Evolutionary conservation across 2,113 vertebrate species (phyloP).

Genomic region (Galemys pyrenaicus): DNA sequence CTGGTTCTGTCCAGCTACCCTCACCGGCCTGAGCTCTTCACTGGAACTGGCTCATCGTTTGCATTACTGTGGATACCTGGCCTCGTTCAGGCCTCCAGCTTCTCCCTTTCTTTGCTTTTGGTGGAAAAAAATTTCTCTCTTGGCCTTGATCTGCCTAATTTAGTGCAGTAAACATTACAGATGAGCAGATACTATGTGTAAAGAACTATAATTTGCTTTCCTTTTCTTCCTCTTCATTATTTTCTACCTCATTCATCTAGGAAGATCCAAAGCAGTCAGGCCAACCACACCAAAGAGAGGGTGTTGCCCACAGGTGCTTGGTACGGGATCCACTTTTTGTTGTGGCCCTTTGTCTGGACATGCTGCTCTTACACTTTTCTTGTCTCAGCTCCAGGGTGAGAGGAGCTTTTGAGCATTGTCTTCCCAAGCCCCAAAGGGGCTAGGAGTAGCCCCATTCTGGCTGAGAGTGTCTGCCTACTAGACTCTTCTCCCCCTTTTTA

Average conservation of each 20-base stretch:
- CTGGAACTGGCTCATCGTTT: neutral
- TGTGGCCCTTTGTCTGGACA: neutral
- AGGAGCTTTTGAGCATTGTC: neutral
- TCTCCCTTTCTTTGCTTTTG: neutral
- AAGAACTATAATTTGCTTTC: neutral
- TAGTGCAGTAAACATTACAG: neutral
- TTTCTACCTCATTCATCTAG: neutral
- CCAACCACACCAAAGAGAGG: neutral
- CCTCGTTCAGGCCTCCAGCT: neutral
- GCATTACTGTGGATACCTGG: neutral
- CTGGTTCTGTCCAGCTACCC: neutral
- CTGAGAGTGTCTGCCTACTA: neutral
- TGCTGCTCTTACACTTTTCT: neutral
- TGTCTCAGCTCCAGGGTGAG: neutral
- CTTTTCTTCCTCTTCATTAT: neutral
- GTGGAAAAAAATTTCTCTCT: neutral
- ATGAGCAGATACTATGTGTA: neutral
- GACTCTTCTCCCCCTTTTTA: neutral
- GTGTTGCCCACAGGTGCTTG: neutral
- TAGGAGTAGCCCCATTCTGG: neutral
- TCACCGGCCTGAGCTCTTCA: neutral
- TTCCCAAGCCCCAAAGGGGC: neutral
- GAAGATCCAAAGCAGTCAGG: neutral
- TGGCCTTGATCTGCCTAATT: neutral
- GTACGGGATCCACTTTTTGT: fast-evolving